Conservation (phyloP, 2,113 vertebrate genomes). For the Chaetorhynchus papuensis region DNA sequence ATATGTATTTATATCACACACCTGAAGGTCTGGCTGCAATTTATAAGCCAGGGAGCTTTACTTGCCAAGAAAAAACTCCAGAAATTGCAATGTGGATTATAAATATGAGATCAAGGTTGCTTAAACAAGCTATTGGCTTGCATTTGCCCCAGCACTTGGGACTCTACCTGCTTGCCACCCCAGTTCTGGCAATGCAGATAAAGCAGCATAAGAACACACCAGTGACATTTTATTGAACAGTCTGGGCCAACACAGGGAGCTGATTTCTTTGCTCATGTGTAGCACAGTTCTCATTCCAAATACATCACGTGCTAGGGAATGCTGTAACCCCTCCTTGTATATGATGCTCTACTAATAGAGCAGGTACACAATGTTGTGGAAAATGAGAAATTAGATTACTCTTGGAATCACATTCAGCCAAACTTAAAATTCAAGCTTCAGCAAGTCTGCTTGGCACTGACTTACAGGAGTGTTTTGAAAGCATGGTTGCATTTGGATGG, state of each 20-base stretch:
- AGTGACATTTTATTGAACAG: neutral
- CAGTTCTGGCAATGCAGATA: neutral
- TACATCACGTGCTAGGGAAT: neutral
- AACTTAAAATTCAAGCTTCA: neutral
- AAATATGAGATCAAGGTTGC: neutral
- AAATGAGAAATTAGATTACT: neutral
- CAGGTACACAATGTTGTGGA: neutral
- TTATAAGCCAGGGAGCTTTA: neutral
- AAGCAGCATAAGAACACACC: neutral
- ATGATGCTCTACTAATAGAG: neutral
- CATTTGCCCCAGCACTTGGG: neutral
- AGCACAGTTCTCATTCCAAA: neutral
- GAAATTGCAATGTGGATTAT: neutral
- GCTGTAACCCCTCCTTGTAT: neutral
- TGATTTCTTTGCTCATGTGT: neutral
- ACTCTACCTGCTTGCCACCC: neutral
- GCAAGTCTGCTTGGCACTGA: neutral
- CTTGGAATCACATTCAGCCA: neutral
- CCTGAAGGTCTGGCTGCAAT: neutral
- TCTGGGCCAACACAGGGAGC: fast-evolving
- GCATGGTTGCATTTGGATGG: neutral
- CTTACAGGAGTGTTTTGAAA: neutral
- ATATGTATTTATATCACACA: neutral
- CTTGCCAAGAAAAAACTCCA: neutral
- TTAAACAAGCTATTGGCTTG: neutral